These are phyloP conservation scores for Drosophila kikkawai DNA, from an alignment of 1,140 invertebrate genomes.

Conservation along the genomic window DNA sequence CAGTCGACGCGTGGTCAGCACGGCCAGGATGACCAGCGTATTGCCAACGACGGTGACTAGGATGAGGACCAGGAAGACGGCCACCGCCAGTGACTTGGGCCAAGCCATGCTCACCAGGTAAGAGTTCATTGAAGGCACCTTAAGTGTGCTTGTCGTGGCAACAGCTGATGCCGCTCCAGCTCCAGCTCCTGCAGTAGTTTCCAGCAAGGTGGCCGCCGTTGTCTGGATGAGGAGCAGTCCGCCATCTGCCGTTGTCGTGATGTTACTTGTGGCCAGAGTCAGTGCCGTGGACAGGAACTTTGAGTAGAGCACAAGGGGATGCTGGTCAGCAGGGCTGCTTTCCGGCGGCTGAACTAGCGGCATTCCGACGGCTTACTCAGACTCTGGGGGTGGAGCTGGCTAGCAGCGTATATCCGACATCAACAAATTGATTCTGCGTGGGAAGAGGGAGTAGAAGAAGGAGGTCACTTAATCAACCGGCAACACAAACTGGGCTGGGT, in stretches of 20 bases:
- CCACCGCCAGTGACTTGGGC: slow-evolving; percentile 72
- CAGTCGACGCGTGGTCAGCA: slow-evolving; percentile 94
- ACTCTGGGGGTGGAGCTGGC: slow-evolving; percentile 13
- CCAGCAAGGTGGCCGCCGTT: not conserved
- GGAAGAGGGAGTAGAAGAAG: not conserved
- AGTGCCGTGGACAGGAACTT: slow-evolving; percentile 31
- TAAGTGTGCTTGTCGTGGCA: slow-evolving; percentile 9
- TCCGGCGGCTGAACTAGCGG: slow-evolving; percentile 8
- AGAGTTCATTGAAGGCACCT: slow-evolving; percentile 59
- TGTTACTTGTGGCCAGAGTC: slow-evolving; percentile 5
- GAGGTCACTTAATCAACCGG: slow-evolving; percentile 41
- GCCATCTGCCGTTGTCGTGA: slow-evolving; percentile 6
- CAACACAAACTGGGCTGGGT: slow-evolving; percentile 41
- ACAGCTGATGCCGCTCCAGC: not conserved
- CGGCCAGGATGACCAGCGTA: slow-evolving; percentile 95
- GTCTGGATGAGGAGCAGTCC: slow-evolving; percentile 25
- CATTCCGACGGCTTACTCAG: slow-evolving; percentile 23
- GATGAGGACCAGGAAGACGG: slow-evolving; percentile 87
- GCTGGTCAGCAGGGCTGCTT: slow-evolving; percentile 6
- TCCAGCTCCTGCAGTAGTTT: not conserved
- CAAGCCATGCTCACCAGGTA: slow-evolving; percentile 67
- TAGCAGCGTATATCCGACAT: slow-evolving; percentile 25
- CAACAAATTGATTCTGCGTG: slow-evolving; percentile 41
- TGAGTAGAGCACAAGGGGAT: slow-evolving; percentile 12
- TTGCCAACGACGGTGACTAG: slow-evolving; percentile 92